Evolutionary conservation across 2,113 vertebrate species (phyloP).

Genomic region (Hippoglossus stenolepis): DNA sequence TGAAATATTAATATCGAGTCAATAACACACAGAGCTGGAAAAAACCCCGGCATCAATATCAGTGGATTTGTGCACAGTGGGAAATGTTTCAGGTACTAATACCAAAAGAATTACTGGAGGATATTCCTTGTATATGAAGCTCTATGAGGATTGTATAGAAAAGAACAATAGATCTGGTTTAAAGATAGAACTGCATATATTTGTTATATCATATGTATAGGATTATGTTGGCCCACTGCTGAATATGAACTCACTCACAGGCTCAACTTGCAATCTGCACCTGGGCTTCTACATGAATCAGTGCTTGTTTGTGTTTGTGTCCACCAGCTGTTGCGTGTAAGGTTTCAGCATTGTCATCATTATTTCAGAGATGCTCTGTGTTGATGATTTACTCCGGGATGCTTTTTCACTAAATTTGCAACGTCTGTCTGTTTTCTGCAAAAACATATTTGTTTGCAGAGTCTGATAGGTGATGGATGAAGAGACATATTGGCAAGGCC

Average conservation of each 20-base stretch:
- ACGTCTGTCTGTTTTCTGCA: neutral
- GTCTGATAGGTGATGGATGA: neutral
- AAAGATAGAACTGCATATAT: neutral
- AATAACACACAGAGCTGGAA: slow-evolving; percentile 16
- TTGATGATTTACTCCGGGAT: neutral
- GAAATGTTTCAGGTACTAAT: neutral
- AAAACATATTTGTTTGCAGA: no score
- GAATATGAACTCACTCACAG: neutral
- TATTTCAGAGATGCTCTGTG: neutral
- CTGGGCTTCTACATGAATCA: neutral
- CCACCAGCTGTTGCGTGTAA: fast-evolving
- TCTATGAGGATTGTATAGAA: neutral
- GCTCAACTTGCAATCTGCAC: neutral
- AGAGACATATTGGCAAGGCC: neutral
- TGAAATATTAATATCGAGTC: slow-evolving; percentile 23
- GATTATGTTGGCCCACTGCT: neutral
- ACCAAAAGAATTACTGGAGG: neutral
- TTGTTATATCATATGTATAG: neutral
- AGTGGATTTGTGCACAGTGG: slow-evolving; percentile 8
- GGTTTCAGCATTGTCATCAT: neutral
- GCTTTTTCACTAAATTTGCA: neutral
- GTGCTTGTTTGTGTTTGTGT: neutral
- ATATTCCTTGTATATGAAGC: neutral
- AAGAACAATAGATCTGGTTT: neutral
- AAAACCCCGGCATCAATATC: slow-evolving; percentile 2